A percentile compares a stretch with the other conserved stretches of the same genome.
These are phyloP conservation scores for Nyctibius grandis DNA, from an alignment of 2,797 vertebrate genomes.

Conservation along the genomic window DNA sequence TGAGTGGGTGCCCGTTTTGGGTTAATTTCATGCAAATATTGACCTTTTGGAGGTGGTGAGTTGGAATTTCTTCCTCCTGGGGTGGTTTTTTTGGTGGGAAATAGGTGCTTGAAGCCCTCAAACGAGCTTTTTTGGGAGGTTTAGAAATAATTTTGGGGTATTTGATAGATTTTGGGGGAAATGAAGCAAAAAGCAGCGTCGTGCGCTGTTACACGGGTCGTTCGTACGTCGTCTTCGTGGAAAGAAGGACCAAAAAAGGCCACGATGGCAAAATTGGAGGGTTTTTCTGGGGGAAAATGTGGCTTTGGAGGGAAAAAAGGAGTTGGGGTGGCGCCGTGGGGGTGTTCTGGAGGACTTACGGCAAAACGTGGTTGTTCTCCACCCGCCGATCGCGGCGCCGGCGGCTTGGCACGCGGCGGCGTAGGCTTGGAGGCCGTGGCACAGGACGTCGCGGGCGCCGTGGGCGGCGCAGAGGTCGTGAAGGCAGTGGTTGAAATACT, in stretches of 20 bases:
- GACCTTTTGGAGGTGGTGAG: background rate
- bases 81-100: background rate
- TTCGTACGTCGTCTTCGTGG: fast-evolving
- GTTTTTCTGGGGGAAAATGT: background rate
- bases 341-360: constrained; percentile 70
- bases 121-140: fast-evolving
- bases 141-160: background rate
- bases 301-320: background rate
- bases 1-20: fast-evolving
- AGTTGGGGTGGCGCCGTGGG: fast-evolving
- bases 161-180: background rate
- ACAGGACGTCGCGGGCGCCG: constrained; percentile 60
- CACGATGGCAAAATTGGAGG: fast-evolving
- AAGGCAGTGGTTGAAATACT: constrained; percentile 72
- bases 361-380: constrained; percentile 78
- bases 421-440: constrained; percentile 77
- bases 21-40: background rate
- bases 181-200: background rate
- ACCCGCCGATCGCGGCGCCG: constrained; percentile 45
- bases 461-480: constrained; percentile 72
- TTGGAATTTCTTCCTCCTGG: background rate
- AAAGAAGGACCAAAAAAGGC: too few relatives aligned
- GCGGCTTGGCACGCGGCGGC: constrained; percentile 70
- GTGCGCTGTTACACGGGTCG: fast-evolving
- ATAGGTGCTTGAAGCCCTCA: background rate